Base-by-base conservation (phyloP, 2,113 vertebrate species). In the Sander vitreus region DNA sequence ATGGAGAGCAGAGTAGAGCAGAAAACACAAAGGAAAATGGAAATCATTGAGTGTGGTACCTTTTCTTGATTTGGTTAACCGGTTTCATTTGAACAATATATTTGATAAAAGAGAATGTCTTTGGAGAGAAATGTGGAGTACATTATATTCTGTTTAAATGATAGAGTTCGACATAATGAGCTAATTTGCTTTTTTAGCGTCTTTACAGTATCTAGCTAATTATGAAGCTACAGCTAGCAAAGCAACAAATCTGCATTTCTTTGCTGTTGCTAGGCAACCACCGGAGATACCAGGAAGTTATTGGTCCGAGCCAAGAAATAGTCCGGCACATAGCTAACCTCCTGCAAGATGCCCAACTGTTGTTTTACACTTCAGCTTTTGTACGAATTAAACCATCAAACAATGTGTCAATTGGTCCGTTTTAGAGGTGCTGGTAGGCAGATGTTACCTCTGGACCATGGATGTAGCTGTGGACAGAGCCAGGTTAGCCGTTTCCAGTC, bases 1-100 rank as follows among this genome's bases (percentile, higher is more conserved):
- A 78, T 75, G n/a, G 72, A 73, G 69, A 58, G 53, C 12, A 76
- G 21, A 68, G 33, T 73, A 59, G 58, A 67, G 63, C 74, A 63
- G 47, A 67, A 76, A 86, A 39, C 19, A 53, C 12, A 16, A 33
- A 27, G 18, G 21, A 25, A 30, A 33, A 27, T 54, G 8, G 39
- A 69, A 81, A 78, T 43, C 5, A 47, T 15, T 55, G 21, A 65
- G 60, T 60, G 53, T 58, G 23, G 54, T 74, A 71, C 53, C 30
- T 64, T 68, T 48, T 72, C 43, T 39, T 47, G 30, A 76, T 73
- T 48, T 62, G 27, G 25, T 62, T 54, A 57, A 58, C 23, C 58
- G 9, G 36, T 48, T 71, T 76, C 39, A 48, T n/a, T 23, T 59
- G 12, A 33, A 60, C 27, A 71, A 48, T 11, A 57, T 39, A 50